These are phyloP conservation scores for Ovibos moschatus DNA, from an alignment of 2,113 vertebrate genomes.

Conservation along the genomic window DNA sequence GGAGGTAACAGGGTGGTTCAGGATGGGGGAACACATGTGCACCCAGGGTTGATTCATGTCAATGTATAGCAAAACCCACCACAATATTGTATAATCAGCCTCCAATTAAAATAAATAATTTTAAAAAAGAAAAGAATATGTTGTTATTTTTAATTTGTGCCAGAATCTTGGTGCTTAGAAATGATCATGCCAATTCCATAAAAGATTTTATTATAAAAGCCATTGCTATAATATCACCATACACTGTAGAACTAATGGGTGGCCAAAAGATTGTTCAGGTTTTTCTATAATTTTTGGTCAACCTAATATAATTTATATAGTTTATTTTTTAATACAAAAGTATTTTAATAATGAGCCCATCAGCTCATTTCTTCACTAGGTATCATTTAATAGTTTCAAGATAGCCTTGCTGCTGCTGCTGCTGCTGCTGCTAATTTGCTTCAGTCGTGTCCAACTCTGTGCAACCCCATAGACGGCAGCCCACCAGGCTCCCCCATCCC, in stretches of 20 bases:
- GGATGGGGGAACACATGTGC: not conserved
- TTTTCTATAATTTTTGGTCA: not conserved
- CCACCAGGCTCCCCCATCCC: no score
- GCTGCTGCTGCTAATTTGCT: no score
- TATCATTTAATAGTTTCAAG: not conserved
- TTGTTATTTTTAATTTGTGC: not conserved
- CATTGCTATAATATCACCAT: not conserved
- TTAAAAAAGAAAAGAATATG: not conserved
- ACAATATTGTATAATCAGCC: not conserved
- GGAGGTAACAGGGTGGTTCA: not conserved
- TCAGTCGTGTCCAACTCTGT: no score
- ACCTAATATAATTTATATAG: not conserved
- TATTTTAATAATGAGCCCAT: not conserved
- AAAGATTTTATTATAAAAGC: not conserved
- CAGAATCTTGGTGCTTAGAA: not conserved
- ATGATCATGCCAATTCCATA: not conserved
- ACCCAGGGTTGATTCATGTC: not conserved
- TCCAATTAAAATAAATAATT: not conserved
- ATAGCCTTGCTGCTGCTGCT: not conserved
- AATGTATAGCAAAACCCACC: not conserved
- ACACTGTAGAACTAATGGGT: not conserved
- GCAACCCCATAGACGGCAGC: fast-evolving
- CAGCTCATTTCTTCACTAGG: not conserved
- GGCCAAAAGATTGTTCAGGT: not conserved
- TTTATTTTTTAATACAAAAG: not conserved